Conservation (phyloP, 2,888 invertebrate genomes). For the Eutolmus rufibarbis region DNA sequence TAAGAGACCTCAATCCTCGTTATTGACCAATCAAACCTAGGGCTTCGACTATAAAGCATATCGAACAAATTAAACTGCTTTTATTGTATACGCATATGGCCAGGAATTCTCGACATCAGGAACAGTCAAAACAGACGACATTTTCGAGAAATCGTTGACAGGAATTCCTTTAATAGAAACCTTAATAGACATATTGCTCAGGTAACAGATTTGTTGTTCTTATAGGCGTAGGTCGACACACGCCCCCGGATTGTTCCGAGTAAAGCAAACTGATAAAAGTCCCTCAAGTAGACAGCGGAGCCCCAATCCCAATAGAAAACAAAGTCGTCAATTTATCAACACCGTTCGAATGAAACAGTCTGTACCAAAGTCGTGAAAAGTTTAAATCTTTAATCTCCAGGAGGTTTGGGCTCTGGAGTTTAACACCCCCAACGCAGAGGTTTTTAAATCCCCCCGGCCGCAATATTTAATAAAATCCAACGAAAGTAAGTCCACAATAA, state of each 20-base stretch:
- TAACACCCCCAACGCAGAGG: background rate
- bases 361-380: background rate
- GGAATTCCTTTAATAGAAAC: too few species aligned
- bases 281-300: background rate
- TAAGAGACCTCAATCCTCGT: too few species aligned
- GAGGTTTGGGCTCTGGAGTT: background rate
- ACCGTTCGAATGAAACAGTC: background rate
- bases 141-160: too few species aligned
- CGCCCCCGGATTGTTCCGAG: background rate
- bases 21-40: too few species aligned
- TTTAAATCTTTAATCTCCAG: slow-evolving; percentile 4
- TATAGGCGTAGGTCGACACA: too few species aligned
- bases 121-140: too few species aligned
- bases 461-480: slow-evolving; percentile 21
- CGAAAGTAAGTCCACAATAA: background rate
- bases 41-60: too few species aligned
- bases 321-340: background rate
- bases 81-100: too few species aligned
- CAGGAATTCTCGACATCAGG: too few species aligned
- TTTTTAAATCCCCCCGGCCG: background rate
- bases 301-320: background rate
- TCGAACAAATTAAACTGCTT: too few species aligned
- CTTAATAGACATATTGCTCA: too few species aligned
- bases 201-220: too few species aligned
- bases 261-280: background rate